Evolutionary conservation across 1,140 invertebrate genomes (phyloP), one percentile per base, ranked within the genome.

Genomic region (Battus philenor): DNA sequence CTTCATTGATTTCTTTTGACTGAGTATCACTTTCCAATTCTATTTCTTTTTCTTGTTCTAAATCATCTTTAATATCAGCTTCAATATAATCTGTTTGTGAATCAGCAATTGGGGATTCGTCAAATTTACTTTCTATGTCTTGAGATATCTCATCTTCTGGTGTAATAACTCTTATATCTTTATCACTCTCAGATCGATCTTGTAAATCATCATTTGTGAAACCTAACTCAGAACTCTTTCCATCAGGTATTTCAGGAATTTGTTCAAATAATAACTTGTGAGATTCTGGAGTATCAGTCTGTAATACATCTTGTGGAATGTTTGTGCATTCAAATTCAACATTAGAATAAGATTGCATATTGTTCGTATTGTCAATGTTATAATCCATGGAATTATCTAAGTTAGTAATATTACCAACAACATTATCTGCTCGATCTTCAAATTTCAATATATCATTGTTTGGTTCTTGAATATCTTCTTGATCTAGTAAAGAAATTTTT

Each of bases 241-340:
- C 81, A 63, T 85, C 78, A 45, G 81, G 81, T 52, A 85, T 85
- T 69, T 85, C 81, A 32, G 81, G 81, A 39, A 85, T 85, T 68
- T 85, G 81, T 64, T 85, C 81, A 66, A 83, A 85, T 8, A 83
- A 51, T 39, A 85, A 54, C 62, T 85, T 85, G 38, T 85, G 78
- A 66, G 81, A 85, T 74, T 85, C 81, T 30, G 81, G 81, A 12
- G 81, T 85, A 41, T 85, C 81, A 50, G 81, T 85, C 33, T 70
- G 76, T 22, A 66, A 30, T 22, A 82, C 59, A 53, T 78, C 72
- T 48, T 71, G 71, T 36, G 61, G 57, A 36, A 59, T 54, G 34
- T 61, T 71, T 24, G 36, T 50, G 18, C 60, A 63, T 54, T 77
- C 72, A 51, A 79, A 79, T 43, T 80, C 76, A 38, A 65, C 53